Evolutionary conservation across 1,140 invertebrate genomes (phyloP).

Genomic region (Chelonus insularis): DNA sequence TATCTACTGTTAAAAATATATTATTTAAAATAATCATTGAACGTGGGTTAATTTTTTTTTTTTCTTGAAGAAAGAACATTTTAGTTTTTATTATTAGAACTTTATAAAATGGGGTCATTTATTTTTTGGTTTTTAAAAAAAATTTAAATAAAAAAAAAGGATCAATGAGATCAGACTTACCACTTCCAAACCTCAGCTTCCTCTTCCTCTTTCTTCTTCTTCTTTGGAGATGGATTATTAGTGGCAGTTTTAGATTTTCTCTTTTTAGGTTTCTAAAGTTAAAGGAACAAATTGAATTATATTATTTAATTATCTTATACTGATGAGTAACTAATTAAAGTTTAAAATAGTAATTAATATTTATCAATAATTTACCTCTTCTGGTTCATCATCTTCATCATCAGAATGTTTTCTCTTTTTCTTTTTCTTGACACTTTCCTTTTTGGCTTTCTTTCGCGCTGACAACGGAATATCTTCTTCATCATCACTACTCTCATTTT

Average conservation of each 20-base stretch:
- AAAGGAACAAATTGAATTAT: constrained; percentile 10
- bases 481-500: constrained; percentile 58
- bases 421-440: constrained; percentile 66
- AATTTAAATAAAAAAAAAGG: neutral
- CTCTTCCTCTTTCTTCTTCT: constrained; percentile 81
- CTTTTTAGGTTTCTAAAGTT: constrained; percentile 47
- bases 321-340: too few species aligned
- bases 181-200: constrained; percentile 89
- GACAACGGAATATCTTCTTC: constrained; percentile 71
- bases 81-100: too few species aligned
- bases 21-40: too few species aligned
- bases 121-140: neutral
- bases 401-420: constrained; percentile 62
- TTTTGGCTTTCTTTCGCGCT: constrained; percentile 72
- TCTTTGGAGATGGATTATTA: constrained; percentile 52
- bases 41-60: too few species aligned
- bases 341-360: too few species aligned
- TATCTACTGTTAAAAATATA: too few species aligned
- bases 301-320: neutral
- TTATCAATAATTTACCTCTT: constrained; percentile 55
- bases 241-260: constrained; percentile 43
- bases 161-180: constrained; percentile 59
- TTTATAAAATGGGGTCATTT: too few species aligned
- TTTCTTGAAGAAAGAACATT: too few species aligned
- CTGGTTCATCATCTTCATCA: constrained; percentile 67